phyloP scores from a whole-genome alignment of 2,113 vertebrate species.

The Benitochromis conjunctus region DNA sequence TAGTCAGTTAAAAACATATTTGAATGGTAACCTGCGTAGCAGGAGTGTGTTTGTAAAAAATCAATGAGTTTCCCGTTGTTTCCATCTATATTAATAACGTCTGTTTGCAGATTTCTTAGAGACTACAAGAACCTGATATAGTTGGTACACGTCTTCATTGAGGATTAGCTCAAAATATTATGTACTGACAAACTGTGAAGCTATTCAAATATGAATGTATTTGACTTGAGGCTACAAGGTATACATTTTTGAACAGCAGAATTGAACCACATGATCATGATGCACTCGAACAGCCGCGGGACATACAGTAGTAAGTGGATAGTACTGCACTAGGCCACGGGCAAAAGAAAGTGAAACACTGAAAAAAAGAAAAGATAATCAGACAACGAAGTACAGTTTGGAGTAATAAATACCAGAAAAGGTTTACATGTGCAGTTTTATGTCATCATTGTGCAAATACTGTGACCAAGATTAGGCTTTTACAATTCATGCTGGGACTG shows the following conservation, averaged over 20 bases:
- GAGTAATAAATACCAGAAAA: not conserved
- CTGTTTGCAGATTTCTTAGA: not conserved
- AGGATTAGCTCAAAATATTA: not conserved
- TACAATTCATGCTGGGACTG: conserved; percentile 17
- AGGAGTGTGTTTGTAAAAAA: too few species aligned
- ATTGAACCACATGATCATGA: not conserved
- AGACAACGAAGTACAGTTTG: not conserved
- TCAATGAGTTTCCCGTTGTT: not conserved
- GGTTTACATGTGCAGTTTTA: not conserved
- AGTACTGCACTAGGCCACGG: not conserved
- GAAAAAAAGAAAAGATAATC: not conserved
- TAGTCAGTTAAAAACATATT: not conserved
- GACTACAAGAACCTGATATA: not conserved
- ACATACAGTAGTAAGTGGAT: not conserved
- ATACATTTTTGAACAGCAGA: not conserved
- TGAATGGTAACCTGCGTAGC: not conserved
- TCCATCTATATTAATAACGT: not conserved
- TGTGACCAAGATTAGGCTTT: conserved; percentile 17
- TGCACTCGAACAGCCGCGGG: not conserved
- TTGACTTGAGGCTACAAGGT: not conserved
- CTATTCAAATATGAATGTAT: not conserved
- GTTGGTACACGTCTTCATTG: not conserved
- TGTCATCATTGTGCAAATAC: not conserved
- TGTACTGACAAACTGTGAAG: not conserved
- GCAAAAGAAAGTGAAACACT: not conserved